Percentiles rank a stretch among this genome's conserved stretches.
phyloP scores from a whole-genome alignment of 2,797 vertebrate genomes.

The Fundulus diaphanus region DNA sequence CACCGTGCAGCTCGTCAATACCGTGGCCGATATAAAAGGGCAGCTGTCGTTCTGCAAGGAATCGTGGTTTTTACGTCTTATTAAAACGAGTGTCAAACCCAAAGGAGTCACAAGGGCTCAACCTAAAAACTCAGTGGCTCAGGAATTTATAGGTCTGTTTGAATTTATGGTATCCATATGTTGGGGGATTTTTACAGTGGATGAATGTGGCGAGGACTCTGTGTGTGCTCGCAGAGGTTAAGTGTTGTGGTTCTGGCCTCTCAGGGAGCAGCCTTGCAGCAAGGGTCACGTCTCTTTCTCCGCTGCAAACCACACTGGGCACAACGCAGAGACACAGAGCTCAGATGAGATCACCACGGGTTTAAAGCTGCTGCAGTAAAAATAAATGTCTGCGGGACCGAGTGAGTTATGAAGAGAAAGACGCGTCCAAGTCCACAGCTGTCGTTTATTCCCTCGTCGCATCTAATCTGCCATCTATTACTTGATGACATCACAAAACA shows the following conservation, averaged over 20 bases:
- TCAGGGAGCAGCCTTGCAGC: constrained; percentile 46
- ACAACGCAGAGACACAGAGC: constrained; percentile 15
- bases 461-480: constrained; percentile 24
- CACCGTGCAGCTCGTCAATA: constrained; percentile 29
- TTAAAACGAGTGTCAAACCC: constrained; percentile 48
- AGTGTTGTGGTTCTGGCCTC: constrained; percentile 68
- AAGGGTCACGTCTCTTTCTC: constrained; percentile 58
- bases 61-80: constrained; percentile 43
- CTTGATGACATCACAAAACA: constrained; percentile 21
- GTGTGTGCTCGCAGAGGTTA: constrained; percentile 58
- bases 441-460: constrained; percentile 15
- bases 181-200: constrained; percentile 44
- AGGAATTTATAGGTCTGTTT: constrained; percentile 66
- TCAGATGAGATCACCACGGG: constrained; percentile 32
- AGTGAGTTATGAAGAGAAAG: constrained; percentile 37
- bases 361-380: constrained; percentile 26
- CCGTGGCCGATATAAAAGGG: constrained; percentile 43
- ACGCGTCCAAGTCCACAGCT: constrained; percentile 32
- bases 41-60: constrained; percentile 54
- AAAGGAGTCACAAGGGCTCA: constrained; percentile 40
- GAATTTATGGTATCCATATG: constrained; percentile 72
- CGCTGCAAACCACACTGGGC: constrained; percentile 33
- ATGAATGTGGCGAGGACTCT: constrained; percentile 36
- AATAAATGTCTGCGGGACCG: constrained; percentile 35
- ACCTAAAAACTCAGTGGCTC: constrained; percentile 37